These are phyloP conservation scores for Melangyna quadrimaculata DNA, from an alignment of 2,888 invertebrate species.

Conservation along the genomic window DNA sequence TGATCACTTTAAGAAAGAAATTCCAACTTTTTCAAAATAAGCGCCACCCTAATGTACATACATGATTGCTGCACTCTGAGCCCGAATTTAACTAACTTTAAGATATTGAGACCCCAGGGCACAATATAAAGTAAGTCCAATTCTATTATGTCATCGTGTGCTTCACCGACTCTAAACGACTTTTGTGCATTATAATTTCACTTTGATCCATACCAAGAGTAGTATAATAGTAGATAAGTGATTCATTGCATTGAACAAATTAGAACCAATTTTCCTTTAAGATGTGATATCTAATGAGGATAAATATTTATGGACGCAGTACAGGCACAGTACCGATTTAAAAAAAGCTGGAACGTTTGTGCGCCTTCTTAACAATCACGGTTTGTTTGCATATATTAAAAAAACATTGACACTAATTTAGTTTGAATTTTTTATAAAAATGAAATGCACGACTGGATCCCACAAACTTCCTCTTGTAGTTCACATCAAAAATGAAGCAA, in stretches of 20 bases:
- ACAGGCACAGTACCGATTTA: not conserved
- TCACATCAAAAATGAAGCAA: no score
- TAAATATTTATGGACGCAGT: not conserved
- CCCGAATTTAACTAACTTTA: not conserved
- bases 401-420: no score
- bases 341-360: no score
- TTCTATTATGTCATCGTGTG: constrained; percentile 6
- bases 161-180: not conserved
- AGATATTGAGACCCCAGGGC: not conserved
- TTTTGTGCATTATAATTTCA: not conserved
- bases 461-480: no score
- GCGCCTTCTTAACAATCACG: no score
- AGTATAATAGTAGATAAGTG: not conserved
- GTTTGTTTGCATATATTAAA: no score
- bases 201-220: not conserved
- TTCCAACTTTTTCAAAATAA: no score
- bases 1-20: no score
- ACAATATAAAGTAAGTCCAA: not conserved
- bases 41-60: no score
- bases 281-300: not conserved
- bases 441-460: no score
- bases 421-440: no score
- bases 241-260: not conserved
- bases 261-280: not conserved
- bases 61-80: not conserved